Base-by-base conservation (phyloP, 2,113 vertebrate genomes). In the Caracal caracal region DNA sequence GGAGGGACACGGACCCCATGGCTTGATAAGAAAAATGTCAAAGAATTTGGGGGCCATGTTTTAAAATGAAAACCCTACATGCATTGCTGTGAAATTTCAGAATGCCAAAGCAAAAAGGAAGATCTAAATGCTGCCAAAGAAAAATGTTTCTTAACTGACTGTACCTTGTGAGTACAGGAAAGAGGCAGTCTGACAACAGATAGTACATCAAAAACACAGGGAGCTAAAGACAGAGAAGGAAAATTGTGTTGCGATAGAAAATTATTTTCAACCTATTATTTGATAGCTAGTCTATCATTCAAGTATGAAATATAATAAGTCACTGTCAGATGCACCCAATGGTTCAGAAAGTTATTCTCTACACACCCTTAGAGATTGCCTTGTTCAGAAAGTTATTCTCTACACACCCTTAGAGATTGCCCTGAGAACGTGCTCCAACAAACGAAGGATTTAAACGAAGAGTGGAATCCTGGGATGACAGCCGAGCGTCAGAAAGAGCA, bases 361-460 rank as follows among this genome's bases (percentile, higher is more conserved):
- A 53, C 3, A 7, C 19, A 56, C 59, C 30, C 35, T 73, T 24
- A 22, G 11, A 28, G 43, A 59, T 82, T 40, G 40, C 20, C 28
- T 35, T 85, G 33, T 80, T 82, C 47, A 90, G 65, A 81, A 73
- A 85, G 19, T 71, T 80, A 59, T 61, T 66, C 12, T 61, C 80
- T 71, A 53, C 3, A 10, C 19, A 56, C 59, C 33, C 35, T 73
- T 24, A 24, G 11, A 28, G 43, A 59, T 88, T 40, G 35, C 20
- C 28, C 30, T 80, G 43, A 89, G 47, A 66, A 90, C 10, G 10
- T 80, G 15, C 35, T 65, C 56, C 93, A 90, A 30, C 35, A 61
- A 96, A 93, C 85, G 85, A 92, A 73, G 17, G 17, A 56, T 66
- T 89, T 73, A 71, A 63, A 30, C 63, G 71, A 79, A 66, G 63